Evolutionary conservation across 35 echinoderm and acorn worm genomes (phyloP), one percentile per base, ranked within the genome.

Genomic region (Diadema setosum): DNA sequence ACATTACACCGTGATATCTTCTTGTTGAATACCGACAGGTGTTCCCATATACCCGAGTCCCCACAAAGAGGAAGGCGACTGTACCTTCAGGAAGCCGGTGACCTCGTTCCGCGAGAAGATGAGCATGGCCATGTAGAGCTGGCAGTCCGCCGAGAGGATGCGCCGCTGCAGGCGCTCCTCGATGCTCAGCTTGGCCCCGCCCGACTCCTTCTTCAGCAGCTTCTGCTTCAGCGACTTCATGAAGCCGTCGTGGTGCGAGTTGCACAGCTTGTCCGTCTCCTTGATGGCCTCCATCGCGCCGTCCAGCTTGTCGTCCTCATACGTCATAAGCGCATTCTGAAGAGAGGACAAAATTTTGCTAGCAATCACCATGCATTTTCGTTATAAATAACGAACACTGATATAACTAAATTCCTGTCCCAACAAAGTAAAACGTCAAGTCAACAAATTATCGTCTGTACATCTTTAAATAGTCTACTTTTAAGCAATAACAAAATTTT

Each of bases 321-420:
- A 99, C 2, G 92, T 95, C 96, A 99, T 99, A 43, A 99, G 65
- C 7, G 96, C 96, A 94, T 94, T 94, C 96, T 99, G 90, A 18
- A 85, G 86, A n/a, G 86, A 65, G 17, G 58, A 15, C 24, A 42
- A 86, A 86, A 65, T 30, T 34, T 0, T 46, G 58, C 32, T n/a
- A 26, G 21, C 23, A 39, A n/a, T 25, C 0, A 5, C 31, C 0
- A 26, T 85, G 7, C 3, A n/a, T 40, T 35, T 4, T 58, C 52
- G 0, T 34, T 76, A n/a, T n/a, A n/a, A n/a, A n/a, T n/a, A n/a
- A n/a, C n/a, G n/a, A n/a, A n/a, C n/a, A n/a, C n/a, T n/a, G n/a
- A n/a, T n/a, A n/a, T n/a, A n/a, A n/a, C n/a, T n/a, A n/a, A n/a
- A n/a, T n/a, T n/a, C n/a, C n/a, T n/a, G n/a, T n/a, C n/a, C n/a